These are phyloP conservation scores for Haliclona indistincta DNA, from an alignment of 37 sponge, comb jelly and placozoan species.

Conservation along the genomic window DNA sequence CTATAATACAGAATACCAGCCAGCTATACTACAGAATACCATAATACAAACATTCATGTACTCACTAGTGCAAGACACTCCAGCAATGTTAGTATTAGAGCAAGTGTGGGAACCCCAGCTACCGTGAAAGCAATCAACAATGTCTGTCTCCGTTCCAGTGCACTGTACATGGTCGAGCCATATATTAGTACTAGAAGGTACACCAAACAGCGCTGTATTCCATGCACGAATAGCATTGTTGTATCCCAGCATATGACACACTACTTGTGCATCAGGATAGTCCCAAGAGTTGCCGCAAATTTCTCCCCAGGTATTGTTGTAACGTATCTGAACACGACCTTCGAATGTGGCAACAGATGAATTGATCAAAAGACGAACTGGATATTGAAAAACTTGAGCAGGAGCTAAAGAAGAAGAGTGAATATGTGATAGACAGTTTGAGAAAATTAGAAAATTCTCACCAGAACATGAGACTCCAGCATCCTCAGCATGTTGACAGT, in stretches of 20 bases:
- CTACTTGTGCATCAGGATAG: slow-evolving; percentile 24
- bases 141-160: slow-evolving; percentile 36
- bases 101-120: slow-evolving; percentile 18
- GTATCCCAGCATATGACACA: slow-evolving; percentile 63
- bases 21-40: slow-evolving; percentile 8
- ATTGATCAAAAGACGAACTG: slow-evolving; percentile 12
- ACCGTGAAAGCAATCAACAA: slow-evolving; percentile 23
- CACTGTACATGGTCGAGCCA: slow-evolving; percentile 48
- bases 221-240: slow-evolving; percentile 28
- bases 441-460: not conserved
- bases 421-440: not conserved
- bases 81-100: slow-evolving; percentile 46
- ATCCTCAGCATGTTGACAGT: slow-evolving; percentile 8
- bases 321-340: slow-evolving; percentile 3
- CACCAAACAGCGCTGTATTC: slow-evolving; percentile 39
- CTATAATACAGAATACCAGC: too few relatives aligned
- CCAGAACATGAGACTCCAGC: slow-evolving; percentile 8
- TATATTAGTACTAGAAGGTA: not conserved
- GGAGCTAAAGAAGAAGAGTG: not conserved
- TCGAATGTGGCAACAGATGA: not conserved
- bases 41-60: not conserved
- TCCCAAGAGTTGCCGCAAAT: not conserved
- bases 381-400: not conserved
- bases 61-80: slow-evolving; percentile 67
- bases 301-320: slow-evolving; percentile 3